Percentiles rank a stretch among this genome's conserved stretches.
phyloP scores from a whole-genome alignment of 2,888 invertebrate species.

The Orchestes rusci region DNA sequence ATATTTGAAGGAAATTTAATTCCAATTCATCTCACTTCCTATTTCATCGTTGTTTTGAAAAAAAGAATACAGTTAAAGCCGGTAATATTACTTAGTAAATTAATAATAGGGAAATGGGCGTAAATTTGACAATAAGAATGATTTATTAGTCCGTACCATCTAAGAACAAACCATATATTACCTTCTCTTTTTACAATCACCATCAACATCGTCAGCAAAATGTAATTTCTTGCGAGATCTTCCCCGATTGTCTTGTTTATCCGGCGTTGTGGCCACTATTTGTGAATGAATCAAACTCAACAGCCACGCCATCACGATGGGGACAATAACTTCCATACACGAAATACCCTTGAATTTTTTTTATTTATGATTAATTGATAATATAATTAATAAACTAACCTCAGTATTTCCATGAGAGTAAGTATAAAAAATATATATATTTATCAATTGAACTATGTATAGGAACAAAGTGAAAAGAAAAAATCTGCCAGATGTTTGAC shows the following conservation, averaged over 20 bases:
- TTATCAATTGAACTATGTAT: conserved; percentile 67
- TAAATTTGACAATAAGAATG: too few relatives aligned
- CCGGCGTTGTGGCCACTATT: conserved; percentile 63
- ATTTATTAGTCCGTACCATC: too few relatives aligned
- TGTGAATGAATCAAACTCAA: conserved; percentile 74
- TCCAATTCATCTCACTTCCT: too few relatives aligned
- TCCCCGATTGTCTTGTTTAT: conserved; percentile 18
- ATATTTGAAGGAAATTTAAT: too few relatives aligned
- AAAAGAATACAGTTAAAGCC: too few relatives aligned
- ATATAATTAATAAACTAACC: conserved; percentile 26
- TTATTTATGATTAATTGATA: conserved; percentile 7
- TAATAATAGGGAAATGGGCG: too few relatives aligned
- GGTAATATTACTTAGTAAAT: too few relatives aligned
- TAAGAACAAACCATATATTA: too few relatives aligned
- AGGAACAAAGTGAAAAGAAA: conserved; percentile 68
- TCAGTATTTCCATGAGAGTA: conserved; percentile 25
- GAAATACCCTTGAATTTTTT: conserved; percentile 48
- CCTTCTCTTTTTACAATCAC: conserved; percentile 15
- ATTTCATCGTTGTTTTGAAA: too few relatives aligned
- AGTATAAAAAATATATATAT: conserved; percentile 41
- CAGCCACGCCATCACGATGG: conserved; percentile 63
- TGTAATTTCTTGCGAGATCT: conserved; percentile 20
- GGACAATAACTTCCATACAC: conserved; percentile 63
- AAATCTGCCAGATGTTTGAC: conserved; percentile 74
- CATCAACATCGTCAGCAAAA: conserved; percentile 19